Evolutionary conservation across 2,888 invertebrate species (phyloP), one percentile per base, ranked within the genome.

Genomic region (Criorhina ranunculi): DNA sequence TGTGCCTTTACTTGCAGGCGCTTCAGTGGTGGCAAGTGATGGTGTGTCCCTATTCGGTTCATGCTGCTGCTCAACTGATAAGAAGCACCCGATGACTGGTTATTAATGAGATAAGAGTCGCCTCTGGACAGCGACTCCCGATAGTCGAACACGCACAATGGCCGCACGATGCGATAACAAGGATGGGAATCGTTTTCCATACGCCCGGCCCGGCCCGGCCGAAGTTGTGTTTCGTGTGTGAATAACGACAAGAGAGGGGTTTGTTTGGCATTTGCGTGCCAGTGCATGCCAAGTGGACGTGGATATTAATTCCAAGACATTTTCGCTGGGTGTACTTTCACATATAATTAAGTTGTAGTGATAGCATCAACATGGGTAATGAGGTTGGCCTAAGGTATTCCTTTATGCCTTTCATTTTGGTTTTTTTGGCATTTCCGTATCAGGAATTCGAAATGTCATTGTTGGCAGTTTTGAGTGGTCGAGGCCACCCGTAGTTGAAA

Each of bases 81-180:
- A 85, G 85, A 85, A 80, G 80, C 80, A 85, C 75, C 85, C 85
- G 85, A 85, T 85, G 75, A 85, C 85, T 85, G 85, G 85, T 80
- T 85, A 85, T 85, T 85, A 85, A 85, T 85, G 85, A 85, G 85
- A 85, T 85, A 76, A 85, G 85, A 85, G 85, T 85, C 69, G 85
- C 80, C 85, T 85, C 80, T 80, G 76, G 85, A 85, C 85, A 85
- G 85, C 85, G 64, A 79, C 80, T 85, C 85, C 75, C 75, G 85
- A 85, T 85, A 85, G 85, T 76, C 46, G 75, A 85, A 85, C 85
- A 85, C 85, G 85, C 85, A 85, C 85, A 85, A 85, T 85, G 75
- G 80, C 80, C 85, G 59, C 85, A 85, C 85, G 85, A 80, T 80
- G 80, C 80, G 75, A 85, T 85, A 85, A 55, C 59, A 69, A 64